Evolutionary conservation across 1,140 invertebrate genomes (phyloP).

Genomic region (Zaprionus vittiger): DNA sequence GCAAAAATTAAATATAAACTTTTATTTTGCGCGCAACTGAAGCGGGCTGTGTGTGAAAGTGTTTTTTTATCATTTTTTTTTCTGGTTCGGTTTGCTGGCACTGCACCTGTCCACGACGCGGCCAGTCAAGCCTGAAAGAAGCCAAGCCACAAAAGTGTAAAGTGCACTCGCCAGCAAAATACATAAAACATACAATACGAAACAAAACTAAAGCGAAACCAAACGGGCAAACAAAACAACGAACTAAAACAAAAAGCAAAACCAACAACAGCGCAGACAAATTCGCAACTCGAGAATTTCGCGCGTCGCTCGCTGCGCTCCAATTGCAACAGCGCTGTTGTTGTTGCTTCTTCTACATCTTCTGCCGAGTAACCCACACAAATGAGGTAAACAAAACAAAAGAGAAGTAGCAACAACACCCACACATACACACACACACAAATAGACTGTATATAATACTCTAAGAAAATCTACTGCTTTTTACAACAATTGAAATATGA

Average conservation of each 20-base stretch:
- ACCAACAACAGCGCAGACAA: conserved; percentile 18
- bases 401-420: conserved; percentile 10
- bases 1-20: conserved; percentile 16
- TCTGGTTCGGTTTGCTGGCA: conserved; percentile 15
- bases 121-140: conserved; percentile 55
- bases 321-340: conserved; percentile 40
- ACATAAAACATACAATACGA: conserved; percentile 12
- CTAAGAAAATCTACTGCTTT: conserved; percentile 6
- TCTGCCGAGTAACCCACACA: conserved; percentile 65
- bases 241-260: conserved; percentile 28
- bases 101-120: conserved; percentile 56
- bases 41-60: conserved; percentile 14
- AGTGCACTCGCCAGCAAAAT: conserved; percentile 59
- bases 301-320: conserved; percentile 49
- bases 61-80: not conserved
- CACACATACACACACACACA: conserved; percentile 19
- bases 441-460: not conserved
- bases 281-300: conserved; percentile 60
- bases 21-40: conserved; percentile 15
- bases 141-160: conserved; percentile 78
- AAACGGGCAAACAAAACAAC: conserved; percentile 23
- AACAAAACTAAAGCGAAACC: conserved; percentile 22
- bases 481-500: conserved; percentile 7
- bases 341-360: conserved; percentile 32
- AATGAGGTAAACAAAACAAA: conserved; percentile 65